Conservation (phyloP, 1,140 invertebrate genomes). For the Bombus polaris region DNA sequence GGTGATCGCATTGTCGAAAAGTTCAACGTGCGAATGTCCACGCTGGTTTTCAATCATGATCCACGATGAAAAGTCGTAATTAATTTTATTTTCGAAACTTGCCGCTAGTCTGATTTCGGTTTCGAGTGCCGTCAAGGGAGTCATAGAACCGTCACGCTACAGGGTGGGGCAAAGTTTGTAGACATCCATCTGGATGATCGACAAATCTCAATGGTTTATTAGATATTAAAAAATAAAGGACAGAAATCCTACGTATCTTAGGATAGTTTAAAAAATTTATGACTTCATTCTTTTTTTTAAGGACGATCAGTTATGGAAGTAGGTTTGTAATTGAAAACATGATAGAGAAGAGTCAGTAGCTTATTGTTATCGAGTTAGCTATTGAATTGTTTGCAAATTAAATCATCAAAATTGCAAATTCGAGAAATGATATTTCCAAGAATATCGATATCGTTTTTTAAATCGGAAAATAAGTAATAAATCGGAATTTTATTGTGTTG, state of each 20-base stretch:
- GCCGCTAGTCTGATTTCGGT: background rate
- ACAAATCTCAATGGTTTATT: background rate
- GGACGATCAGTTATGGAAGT: no score
- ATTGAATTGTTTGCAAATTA: no score
- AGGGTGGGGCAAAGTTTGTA: background rate
- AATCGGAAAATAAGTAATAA: background rate
- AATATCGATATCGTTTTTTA: background rate
- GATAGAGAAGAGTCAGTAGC: no score
- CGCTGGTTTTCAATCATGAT: background rate
- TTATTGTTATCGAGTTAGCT: no score
- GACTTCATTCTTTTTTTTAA: background rate
- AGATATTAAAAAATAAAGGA: background rate
- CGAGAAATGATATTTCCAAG: background rate
- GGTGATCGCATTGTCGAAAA: slow-evolving; percentile 66
- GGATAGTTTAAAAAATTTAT: no score
- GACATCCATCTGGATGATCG: background rate
- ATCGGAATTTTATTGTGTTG: background rate
- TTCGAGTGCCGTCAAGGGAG: background rate
- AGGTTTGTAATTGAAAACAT: no score
- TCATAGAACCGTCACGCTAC: no score
- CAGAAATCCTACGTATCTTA: background rate
- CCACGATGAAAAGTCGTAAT: slow-evolving; percentile 4
- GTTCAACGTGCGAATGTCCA: slow-evolving; percentile 61
- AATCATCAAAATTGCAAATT: background rate
- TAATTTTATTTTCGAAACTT: slow-evolving; percentile 24